phyloP scores from a whole-genome alignment of 2,888 invertebrate genomes.

The Pseudococcus jackbeardsleyi region DNA sequence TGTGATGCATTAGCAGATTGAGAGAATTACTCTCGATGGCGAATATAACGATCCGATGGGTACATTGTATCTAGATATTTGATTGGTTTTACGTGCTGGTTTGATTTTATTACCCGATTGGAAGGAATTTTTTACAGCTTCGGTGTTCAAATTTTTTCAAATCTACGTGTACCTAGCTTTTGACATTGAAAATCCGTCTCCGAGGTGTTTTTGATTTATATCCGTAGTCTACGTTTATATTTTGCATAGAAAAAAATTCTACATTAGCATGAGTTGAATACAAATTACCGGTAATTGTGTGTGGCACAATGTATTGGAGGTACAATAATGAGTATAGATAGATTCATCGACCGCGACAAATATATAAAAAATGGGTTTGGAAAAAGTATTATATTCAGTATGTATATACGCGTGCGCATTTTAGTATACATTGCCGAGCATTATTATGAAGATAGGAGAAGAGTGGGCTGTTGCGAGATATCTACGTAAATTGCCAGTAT shows the following conservation, averaged over 20 bases:
- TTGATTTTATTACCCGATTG: background rate
- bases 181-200: background rate
- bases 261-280: constrained; percentile 39
- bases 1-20: background rate
- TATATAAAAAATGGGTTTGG: background rate
- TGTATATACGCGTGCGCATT: background rate
- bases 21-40: background rate
- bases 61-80: too few relatives aligned
- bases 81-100: background rate
- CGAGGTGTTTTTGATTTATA: constrained; percentile 23
- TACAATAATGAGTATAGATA: constrained; percentile 6
- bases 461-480: background rate
- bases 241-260: background rate
- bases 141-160: background rate
- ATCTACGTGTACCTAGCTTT: background rate
- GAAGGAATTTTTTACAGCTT: background rate
- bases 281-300: constrained; percentile 35
- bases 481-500: background rate
- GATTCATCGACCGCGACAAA: constrained; percentile 16
- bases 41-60: too few relatives aligned
- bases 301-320: background rate
- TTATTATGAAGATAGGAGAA: background rate
- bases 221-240: background rate
- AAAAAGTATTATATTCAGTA: background rate
- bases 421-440: background rate